Evolutionary conservation across 2,888 invertebrate species (phyloP).

Genomic region (Heliconius ethilla): DNA sequence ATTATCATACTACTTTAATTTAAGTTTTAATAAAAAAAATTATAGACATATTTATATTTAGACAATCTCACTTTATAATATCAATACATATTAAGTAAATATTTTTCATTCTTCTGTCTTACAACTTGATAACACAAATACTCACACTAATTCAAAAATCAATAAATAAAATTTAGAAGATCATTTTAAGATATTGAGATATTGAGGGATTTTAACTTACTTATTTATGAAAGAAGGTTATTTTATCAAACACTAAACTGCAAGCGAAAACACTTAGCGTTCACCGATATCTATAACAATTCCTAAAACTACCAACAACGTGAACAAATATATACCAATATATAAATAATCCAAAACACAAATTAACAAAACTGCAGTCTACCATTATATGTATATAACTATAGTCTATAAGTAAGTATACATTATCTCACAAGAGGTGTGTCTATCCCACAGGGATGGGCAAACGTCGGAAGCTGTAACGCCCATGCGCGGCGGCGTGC

Average conservation of each 20-base stretch:
- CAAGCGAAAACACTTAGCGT: not conserved
- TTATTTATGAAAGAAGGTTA: not conserved
- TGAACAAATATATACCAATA: not conserved
- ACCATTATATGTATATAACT: constrained; percentile 3
- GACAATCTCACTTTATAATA: not conserved
- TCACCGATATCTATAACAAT: not conserved
- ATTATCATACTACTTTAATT: too few relatives aligned
- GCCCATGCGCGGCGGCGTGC: constrained; percentile 70
- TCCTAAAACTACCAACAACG: not conserved
- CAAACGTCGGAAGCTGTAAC: constrained; percentile 65
- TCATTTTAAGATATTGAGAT: too few relatives aligned
- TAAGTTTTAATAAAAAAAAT: not conserved
- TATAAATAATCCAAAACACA: not conserved
- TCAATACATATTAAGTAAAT: not conserved
- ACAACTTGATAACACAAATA: not conserved
- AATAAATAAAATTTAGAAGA: not conserved
- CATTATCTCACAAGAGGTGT: constrained; percentile 35
- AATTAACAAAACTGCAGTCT: constrained; percentile 7
- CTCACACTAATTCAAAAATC: not conserved
- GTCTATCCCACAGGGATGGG: constrained; percentile 61
- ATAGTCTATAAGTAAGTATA: constrained; percentile 27
- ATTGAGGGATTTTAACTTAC: not conserved
- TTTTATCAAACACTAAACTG: not conserved
- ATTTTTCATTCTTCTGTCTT: too few relatives aligned
- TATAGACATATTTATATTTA: not conserved